Evolutionary conservation across 2,888 invertebrate genomes (phyloP), one percentile per base, ranked within the genome.

Genomic region (Drosophila nigricruria): DNA sequence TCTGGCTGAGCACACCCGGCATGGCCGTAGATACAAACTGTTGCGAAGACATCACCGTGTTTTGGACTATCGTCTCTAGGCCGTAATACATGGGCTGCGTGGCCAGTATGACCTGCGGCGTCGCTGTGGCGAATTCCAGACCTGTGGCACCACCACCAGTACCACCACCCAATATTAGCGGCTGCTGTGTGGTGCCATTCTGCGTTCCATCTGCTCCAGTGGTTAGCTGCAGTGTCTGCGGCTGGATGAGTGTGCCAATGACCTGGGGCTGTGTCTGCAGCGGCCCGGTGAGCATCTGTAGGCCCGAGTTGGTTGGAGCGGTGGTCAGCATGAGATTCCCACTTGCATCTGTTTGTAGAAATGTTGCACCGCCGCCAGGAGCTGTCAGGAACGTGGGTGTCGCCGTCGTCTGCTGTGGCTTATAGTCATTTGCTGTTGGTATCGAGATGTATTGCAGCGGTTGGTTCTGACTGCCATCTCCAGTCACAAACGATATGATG

Each of bases 31-130:
- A 96, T 18, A 97, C 95, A 90, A 97, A 96, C 90, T 97, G 97
- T 90, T 96, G 96, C 25, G 97, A 97, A n/a, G 96, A 96, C 97
- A 97, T 97, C 0, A 97, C 96, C 5, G 97, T 97, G 88, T 97
- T 97, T 92, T 97, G 97, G 3, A 97, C 97, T 61, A 97, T 97
- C 0, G 97, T 97, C 93, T 97, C 97, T 74, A 97, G 93, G 0
- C 97, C 97, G 83, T 97, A 97, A 87, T 96, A 96, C 85, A 97
- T 95, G 5, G 96, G 96, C 82, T 96, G 96, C 18, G 95, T 95
- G 52, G 91, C 90, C 63, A 95, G 91, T 87, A 95, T 94, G 93
- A 95, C 94, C 52, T 92, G 92, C 36, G 93, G 94, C 8, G 83
- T 58, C 34, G 81, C 79, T 2, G 91, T 82, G 25, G 91, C 70